A percentile compares a stretch with the other conserved stretches of the same genome.
phyloP scores from a whole-genome alignment of 1,140 invertebrate species.

The Cotesia vestalis region DNA sequence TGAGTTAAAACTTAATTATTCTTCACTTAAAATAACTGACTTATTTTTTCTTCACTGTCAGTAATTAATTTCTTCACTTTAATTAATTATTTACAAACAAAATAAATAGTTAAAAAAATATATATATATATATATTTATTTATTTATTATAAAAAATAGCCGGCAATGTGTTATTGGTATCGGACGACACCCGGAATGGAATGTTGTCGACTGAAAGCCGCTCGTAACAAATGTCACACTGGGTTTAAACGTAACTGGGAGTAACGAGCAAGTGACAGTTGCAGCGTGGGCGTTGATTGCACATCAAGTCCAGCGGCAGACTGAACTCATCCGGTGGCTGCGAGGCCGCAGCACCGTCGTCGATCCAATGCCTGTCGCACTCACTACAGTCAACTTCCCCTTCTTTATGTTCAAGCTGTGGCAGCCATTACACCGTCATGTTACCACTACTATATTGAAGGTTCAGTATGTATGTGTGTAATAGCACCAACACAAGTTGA shows the following conservation, averaged over 20 bases:
- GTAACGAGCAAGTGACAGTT: neutral
- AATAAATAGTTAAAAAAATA: too few relatives aligned
- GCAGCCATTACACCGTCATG: neutral
- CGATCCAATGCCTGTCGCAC: conserved; percentile 28
- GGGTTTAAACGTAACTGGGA: conserved; percentile 11
- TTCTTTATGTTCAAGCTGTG: conserved; percentile 33
- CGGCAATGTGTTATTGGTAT: neutral
- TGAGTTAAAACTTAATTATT: too few relatives aligned
- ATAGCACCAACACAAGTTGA: too few relatives aligned
- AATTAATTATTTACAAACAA: too few relatives aligned
- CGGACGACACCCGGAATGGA: neutral
- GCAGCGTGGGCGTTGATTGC: conserved; percentile 31
- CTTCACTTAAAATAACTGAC: too few relatives aligned
- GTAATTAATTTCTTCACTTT: too few relatives aligned
- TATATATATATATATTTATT: neutral
- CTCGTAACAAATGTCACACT: conserved; percentile 25
- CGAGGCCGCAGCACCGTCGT: conserved; percentile 59
- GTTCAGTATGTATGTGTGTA: too few relatives aligned
- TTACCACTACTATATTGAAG: neutral
- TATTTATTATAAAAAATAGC: neutral
- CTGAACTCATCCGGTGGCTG: conserved; percentile 59
- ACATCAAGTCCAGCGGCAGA: conserved; percentile 58
- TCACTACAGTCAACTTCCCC: conserved; percentile 35
- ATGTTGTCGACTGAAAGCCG: conserved; percentile 11
- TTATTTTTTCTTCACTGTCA: too few relatives aligned